Conservation (phyloP, 2,888 invertebrate species). For the Limnephilus lunatus region DNA sequence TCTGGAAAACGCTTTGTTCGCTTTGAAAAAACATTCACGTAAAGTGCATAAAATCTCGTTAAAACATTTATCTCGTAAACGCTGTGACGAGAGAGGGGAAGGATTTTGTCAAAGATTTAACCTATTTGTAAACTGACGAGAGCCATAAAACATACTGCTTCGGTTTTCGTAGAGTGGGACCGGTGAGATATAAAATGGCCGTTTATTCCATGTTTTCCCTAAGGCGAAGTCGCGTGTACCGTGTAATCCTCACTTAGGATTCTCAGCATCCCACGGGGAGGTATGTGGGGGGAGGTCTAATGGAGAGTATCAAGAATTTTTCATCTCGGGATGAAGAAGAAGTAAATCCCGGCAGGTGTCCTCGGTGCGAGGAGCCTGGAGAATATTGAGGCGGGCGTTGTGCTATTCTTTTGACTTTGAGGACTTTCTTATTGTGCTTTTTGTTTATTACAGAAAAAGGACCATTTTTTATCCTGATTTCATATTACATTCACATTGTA, state of each 20-base stretch:
- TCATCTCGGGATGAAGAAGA: constrained; percentile 16
- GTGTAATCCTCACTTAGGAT: constrained; percentile 24
- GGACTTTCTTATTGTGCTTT: neutral
- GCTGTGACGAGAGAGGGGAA: neutral
- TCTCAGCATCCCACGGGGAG: neutral
- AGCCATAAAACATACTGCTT: neutral
- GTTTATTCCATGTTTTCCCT: neutral
- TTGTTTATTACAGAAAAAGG: neutral
- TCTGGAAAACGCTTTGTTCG: neutral
- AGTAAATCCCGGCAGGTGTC: neutral
- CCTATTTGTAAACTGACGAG: neutral
- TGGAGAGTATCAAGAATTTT: constrained; percentile 13
- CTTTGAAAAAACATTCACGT: neutral
- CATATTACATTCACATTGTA: neutral
- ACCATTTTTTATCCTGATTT: neutral
- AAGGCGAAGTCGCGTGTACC: neutral
- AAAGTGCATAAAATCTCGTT: neutral
- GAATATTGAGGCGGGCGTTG: neutral
- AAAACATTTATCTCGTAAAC: neutral
- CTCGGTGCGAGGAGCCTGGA: neutral
- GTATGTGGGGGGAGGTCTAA: neutral
- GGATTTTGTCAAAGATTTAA: neutral
- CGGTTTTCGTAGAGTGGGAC: neutral
- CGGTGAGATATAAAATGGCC: neutral
- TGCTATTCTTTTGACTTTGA: neutral